These are phyloP conservation scores for Pseudomyrmex sp. DNA, from an alignment of 1,140 invertebrate species.

Conservation along the genomic window DNA sequence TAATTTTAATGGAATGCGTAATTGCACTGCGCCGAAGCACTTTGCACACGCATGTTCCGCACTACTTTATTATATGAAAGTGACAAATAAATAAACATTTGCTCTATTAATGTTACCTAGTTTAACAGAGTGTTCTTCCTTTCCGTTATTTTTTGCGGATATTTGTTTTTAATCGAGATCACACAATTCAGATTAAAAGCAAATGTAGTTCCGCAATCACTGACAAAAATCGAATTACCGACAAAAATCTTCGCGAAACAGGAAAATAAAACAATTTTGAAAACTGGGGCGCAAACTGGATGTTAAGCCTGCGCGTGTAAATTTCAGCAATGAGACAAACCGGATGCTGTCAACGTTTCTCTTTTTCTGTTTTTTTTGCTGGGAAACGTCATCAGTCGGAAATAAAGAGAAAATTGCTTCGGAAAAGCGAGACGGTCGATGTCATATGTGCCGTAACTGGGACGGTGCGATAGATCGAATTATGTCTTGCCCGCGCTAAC, in stretches of 20 bases:
- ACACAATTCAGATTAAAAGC: neutral
- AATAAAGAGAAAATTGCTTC: slow-evolving; percentile 30
- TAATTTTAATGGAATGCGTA: slow-evolving; percentile 50
- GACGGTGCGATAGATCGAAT: slow-evolving; percentile 40
- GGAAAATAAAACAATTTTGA: too few relatives aligned
- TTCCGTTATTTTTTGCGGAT: slow-evolving; percentile 20
- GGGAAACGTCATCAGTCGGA: neutral
- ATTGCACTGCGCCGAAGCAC: slow-evolving; percentile 22
- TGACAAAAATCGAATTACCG: too few relatives aligned
- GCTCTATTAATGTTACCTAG: slow-evolving; percentile 35
- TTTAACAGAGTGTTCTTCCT: neutral
- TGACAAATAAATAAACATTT: slow-evolving; percentile 52
- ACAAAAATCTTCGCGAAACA: too few relatives aligned
- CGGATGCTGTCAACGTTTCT: neutral
- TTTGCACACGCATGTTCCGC: slow-evolving; percentile 27
- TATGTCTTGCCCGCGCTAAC: slow-evolving; percentile 34
- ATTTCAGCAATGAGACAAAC: neutral
- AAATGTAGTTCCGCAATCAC: neutral
- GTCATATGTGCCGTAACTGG: slow-evolving; percentile 21
- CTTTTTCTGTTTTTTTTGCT: neutral
- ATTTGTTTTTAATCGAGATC: slow-evolving; percentile 11
- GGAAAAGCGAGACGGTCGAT: slow-evolving; percentile 28
- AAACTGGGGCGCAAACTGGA: too few relatives aligned
- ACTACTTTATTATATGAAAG: slow-evolving; percentile 38
- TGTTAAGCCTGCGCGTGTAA: neutral